A percentile compares a stretch with the other conserved stretches of the same genome.
phyloP scores from a whole-genome alignment of 2,888 invertebrate species.

The Acronicta alni region DNA sequence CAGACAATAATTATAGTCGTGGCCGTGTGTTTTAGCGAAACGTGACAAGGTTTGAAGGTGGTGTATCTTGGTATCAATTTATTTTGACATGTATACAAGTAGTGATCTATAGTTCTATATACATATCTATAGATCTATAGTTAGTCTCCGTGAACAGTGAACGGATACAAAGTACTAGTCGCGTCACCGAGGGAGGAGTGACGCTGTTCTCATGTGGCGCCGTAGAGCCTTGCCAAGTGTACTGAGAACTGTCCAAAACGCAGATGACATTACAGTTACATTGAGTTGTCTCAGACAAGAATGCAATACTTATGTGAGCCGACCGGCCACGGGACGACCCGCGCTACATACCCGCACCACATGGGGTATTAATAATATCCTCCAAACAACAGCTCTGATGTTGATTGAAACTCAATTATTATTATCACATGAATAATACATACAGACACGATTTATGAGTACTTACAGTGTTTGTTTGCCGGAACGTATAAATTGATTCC shows the following conservation, averaged over 20 bases:
- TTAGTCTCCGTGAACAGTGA: too few relatives aligned
- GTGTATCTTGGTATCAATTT: too few relatives aligned
- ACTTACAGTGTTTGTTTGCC: conserved; percentile 15
- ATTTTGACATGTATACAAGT: too few relatives aligned
- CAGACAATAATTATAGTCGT: too few relatives aligned
- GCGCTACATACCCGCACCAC: conserved; percentile 8
- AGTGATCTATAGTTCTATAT: too few relatives aligned
- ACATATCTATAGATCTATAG: too few relatives aligned
- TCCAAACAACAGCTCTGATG: conserved; percentile 24
- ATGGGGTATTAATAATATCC: conserved; percentile 24
- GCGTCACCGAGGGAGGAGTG: too few relatives aligned
- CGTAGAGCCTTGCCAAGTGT: background rate
- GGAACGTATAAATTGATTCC: conserved; percentile 37
- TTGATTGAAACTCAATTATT: conserved; percentile 34
- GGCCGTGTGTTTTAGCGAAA: too few relatives aligned
- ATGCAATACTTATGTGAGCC: conserved; percentile 2
- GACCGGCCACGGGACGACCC: conserved; percentile 16
- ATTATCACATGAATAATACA: conserved; percentile 39
- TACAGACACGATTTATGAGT: background rate
- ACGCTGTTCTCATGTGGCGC: background rate
- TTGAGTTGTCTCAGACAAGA: conserved; percentile 15
- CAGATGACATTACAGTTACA: conserved; percentile 14
- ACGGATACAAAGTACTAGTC: too few relatives aligned
- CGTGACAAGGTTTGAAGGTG: too few relatives aligned
- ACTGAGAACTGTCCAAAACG: background rate